Conservation (phyloP, 2,113 vertebrate species). For the Syngnathus scovelli region DNA sequence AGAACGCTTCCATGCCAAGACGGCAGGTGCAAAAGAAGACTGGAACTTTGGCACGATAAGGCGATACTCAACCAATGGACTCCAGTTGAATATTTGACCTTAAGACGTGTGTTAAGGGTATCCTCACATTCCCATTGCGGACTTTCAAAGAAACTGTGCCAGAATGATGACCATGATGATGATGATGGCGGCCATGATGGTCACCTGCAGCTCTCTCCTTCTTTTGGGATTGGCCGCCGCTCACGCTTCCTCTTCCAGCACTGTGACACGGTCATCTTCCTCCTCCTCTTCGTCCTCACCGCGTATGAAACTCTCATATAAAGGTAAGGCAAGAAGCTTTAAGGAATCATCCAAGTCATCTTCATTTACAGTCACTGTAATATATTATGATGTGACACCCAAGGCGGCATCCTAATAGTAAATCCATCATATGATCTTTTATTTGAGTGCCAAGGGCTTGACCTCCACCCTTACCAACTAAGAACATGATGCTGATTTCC, state of each 20-base stretch:
- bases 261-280: slow-evolving; percentile 34
- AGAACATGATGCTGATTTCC: background rate
- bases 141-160: background rate
- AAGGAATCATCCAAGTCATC: background rate
- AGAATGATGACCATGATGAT: slow-evolving; percentile 68
- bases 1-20: slow-evolving; percentile 13
- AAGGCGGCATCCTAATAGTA: background rate
- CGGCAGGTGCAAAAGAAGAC: background rate
- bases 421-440: background rate
- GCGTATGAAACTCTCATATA: slow-evolving; percentile 71
- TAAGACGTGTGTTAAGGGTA: background rate
- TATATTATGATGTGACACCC: background rate
- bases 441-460: background rate
- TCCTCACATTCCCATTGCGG: background rate
- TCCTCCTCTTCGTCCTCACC: slow-evolving; percentile 56
- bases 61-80: background rate
- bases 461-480: background rate
- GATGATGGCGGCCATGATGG: slow-evolving; percentile 56
- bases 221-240: slow-evolving; percentile 57
- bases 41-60: background rate
- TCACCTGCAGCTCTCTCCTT: slow-evolving; percentile 62
- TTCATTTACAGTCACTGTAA: background rate
- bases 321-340: slow-evolving; percentile 57
- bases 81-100: background rate
- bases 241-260: slow-evolving; percentile 46